A percentile compares a stretch with the other conserved stretches of the same genome.
These are phyloP conservation scores for Melozone crissalis DNA, from an alignment of 2,113 vertebrate species.

Conservation along the genomic window DNA sequence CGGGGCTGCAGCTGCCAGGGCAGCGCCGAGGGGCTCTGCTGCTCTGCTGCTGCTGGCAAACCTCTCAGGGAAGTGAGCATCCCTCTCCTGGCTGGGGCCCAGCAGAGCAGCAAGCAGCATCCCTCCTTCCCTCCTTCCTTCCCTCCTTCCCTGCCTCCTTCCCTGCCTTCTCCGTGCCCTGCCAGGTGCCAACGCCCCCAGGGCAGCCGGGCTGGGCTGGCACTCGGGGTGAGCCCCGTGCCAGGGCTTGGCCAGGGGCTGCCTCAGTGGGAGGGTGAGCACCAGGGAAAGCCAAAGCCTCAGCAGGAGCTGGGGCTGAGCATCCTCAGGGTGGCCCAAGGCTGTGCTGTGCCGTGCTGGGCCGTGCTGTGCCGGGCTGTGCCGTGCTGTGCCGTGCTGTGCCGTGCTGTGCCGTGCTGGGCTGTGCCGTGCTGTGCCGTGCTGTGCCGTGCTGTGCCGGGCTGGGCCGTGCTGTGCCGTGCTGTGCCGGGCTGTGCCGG, in stretches of 20 bases:
- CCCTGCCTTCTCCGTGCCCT: background rate
- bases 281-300: background rate
- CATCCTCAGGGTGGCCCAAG: background rate
- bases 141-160: background rate
- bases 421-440: background rate
- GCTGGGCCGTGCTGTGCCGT: too few relatives aligned
- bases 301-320: rapidly evolving
- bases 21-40: rapidly evolving
- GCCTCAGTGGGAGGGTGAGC: rapidly evolving
- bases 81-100: background rate
- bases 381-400: too few relatives aligned
- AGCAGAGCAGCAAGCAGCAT: background rate
- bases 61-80: background rate
- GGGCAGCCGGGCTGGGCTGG: background rate
- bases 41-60: background rate
- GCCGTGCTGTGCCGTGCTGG: too few relatives aligned
- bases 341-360: background rate
- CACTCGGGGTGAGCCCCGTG: background rate
- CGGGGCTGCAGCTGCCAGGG: background rate
- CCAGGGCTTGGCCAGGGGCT: background rate
- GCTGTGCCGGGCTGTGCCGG: background rate
- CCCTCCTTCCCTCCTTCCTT: background rate
- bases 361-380: too few relatives aligned
- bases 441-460: too few relatives aligned
- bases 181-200: background rate